Base-by-base conservation (phyloP, 2,888 invertebrate species). In the Leptothorax acervorum region DNA sequence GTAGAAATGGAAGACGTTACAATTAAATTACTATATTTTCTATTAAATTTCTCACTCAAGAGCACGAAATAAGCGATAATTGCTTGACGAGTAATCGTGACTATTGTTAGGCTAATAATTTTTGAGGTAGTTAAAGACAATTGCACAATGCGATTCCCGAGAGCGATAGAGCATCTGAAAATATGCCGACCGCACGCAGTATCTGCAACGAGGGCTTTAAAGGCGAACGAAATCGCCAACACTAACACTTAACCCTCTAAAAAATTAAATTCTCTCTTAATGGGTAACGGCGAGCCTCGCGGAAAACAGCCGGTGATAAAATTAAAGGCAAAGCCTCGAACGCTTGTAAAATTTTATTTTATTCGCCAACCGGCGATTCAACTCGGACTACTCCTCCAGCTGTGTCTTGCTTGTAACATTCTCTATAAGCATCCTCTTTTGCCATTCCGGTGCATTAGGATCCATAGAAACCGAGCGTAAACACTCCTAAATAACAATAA, bases 331-430 rank as follows among this genome's bases (percentile, higher is more conserved):
- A 90, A 91, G 90, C 89, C 90, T 91, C 87, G 88, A 91, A 90
- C 79, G 88, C 89, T 74, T 87, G 91, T 94, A 92, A 94, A 94
- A 94, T 94, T 94, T 94, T 93, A 94, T 94, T 93, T 93, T 93
- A 93, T 92, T 86, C 87, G 84, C 90, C 75, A 85, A 65, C 66
- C 85, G 88, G 92, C 91, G 89, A 93, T 92, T 92, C 78, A 85
- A 86, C 68, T 85, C 83, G 85, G 70, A 85, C 82, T 82, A 78
- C 74, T 84, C 51, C 55, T n/a, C 42, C 55, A 39, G 76, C 81
- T 84, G 85, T 82, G 84, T 82, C 85, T 85, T 85, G 82, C 76
- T 53, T 76, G 74, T 81, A 81, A 81, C 48, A n/a, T 39, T 51
- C 51, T 48, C 48, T 42, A 23, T 53, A 53, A 51, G 12, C 45